A percentile compares a stretch with the other conserved stretches of the same genome.
phyloP scores from a whole-genome alignment of 2,888 invertebrate species.

The Leucania comma region DNA sequence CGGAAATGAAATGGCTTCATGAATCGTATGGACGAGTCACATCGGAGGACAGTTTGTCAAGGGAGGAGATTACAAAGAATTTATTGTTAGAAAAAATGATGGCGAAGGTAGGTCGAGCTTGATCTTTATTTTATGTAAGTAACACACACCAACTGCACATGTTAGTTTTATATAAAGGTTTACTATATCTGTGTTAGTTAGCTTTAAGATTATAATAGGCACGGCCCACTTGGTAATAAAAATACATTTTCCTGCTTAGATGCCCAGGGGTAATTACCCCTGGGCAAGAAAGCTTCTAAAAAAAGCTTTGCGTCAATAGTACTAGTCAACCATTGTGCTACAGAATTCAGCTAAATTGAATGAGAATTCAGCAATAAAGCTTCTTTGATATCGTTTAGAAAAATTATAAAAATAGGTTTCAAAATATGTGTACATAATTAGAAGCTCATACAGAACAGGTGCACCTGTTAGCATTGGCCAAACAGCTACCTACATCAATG shows the following conservation, averaged over 20 bases:
- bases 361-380: not conserved
- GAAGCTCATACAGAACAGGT: not conserved
- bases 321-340: not conserved
- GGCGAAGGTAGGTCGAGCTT: slow-evolving; percentile 47
- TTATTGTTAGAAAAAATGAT: slow-evolving; percentile 64
- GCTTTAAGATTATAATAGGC: slow-evolving; percentile 1
- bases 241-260: not conserved
- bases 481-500: slow-evolving; percentile 31
- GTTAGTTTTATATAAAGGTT: not conserved
- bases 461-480: not conserved
- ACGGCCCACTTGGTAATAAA: not conserved
- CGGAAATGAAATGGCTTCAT: slow-evolving; percentile 86
- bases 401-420: not conserved
- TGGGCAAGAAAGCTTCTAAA: not conserved
- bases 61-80: slow-evolving; percentile 72
- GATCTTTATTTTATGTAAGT: slow-evolving; percentile 40
- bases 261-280: too few relatives aligned
- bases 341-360: not conserved
- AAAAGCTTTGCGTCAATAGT: not conserved
- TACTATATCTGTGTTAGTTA: not conserved
- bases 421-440: not conserved
- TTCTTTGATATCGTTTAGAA: not conserved
- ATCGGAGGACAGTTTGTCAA: slow-evolving; percentile 77
- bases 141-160: slow-evolving; percentile 20
- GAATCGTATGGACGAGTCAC: slow-evolving; percentile 82